Evolutionary conservation across 2,888 invertebrate genomes (phyloP).

Genomic region (Caenorhabditis sp.): DNA sequence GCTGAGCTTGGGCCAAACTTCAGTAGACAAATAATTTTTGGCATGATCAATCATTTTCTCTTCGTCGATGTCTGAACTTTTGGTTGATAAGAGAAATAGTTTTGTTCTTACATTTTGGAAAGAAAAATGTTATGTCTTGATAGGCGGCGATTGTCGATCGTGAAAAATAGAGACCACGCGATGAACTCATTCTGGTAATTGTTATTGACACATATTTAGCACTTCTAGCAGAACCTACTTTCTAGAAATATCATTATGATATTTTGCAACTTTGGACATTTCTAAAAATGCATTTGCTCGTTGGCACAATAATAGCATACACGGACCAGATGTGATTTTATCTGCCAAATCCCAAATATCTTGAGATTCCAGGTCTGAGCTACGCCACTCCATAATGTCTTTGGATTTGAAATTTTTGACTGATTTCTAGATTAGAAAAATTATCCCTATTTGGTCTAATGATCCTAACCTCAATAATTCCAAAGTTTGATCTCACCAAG

Average conservation of each 20-base stretch:
- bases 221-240: conserved; percentile 20
- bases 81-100: neutral
- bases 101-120: conserved; percentile 30
- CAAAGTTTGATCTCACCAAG: conserved; percentile 32
- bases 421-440: conserved; percentile 24
- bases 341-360: conserved; percentile 34
- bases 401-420: conserved; percentile 30
- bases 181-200: conserved; percentile 31
- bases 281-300: conserved; percentile 41
- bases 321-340: conserved; percentile 29
- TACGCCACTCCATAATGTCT: conserved; percentile 43
- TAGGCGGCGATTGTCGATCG: conserved; percentile 34
- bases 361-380: conserved; percentile 30
- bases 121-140: conserved; percentile 44
- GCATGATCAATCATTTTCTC: conserved; percentile 30
- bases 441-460: neutral
- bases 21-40: conserved; percentile 36
- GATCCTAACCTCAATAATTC: conserved; percentile 39
- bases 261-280: conserved; percentile 23
- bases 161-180: conserved; percentile 29
- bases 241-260: conserved; percentile 24
- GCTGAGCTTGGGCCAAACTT: conserved; percentile 41
- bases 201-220: no score
- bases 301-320: conserved; percentile 31
- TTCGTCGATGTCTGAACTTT: conserved; percentile 35